Evolutionary conservation across 2,888 invertebrate genomes (phyloP).

Genomic region (Eilema caniola): DNA sequence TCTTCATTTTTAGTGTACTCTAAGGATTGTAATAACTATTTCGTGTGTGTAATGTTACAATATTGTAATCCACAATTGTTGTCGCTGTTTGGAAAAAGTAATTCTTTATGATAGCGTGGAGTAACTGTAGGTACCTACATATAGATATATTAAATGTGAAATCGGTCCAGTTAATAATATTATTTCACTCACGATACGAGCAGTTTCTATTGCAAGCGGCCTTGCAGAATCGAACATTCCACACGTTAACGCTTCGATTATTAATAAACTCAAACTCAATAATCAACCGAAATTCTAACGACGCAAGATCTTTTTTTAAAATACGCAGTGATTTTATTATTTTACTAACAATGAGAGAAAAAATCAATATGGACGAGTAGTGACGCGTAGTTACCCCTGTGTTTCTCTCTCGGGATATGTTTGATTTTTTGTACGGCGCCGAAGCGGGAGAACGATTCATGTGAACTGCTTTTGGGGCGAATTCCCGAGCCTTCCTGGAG

Average conservation of each 20-base stretch:
- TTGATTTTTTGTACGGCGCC: slow-evolving; percentile 85
- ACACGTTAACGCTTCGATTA: slow-evolving; percentile 86
- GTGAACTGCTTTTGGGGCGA: slow-evolving; percentile 87
- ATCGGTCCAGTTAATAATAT: slow-evolving; percentile 80
- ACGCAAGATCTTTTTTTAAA: slow-evolving; percentile 81
- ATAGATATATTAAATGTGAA: slow-evolving; percentile 76
- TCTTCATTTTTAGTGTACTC: background rate
- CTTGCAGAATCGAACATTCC: slow-evolving; percentile 84
- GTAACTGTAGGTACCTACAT: slow-evolving; percentile 47
- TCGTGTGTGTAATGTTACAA: slow-evolving; percentile 27
- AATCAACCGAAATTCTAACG: slow-evolving; percentile 82
- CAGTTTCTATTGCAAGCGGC: slow-evolving; percentile 85
- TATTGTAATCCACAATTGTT: slow-evolving; percentile 33
- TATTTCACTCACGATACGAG: slow-evolving; percentile 83
- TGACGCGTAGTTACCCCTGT: slow-evolving; percentile 86
- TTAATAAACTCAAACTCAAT: slow-evolving; percentile 83
- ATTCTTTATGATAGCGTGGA: slow-evolving; percentile 38
- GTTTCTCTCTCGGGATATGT: slow-evolving; percentile 86
- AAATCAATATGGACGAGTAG: slow-evolving; percentile 85
- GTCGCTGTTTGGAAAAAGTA: slow-evolving; percentile 40
- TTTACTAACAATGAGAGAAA: slow-evolving; percentile 84
- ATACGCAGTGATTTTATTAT: slow-evolving; percentile 78
- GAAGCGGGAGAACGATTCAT: slow-evolving; percentile 85
- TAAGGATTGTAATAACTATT: slow-evolving; percentile 5
- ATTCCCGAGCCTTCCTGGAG: slow-evolving; percentile 86